Percentiles rank a stretch among this genome's conserved stretches.
Conservation (phyloP, 1,140 invertebrate genomes). For the Megalopta genalis region DNA sequence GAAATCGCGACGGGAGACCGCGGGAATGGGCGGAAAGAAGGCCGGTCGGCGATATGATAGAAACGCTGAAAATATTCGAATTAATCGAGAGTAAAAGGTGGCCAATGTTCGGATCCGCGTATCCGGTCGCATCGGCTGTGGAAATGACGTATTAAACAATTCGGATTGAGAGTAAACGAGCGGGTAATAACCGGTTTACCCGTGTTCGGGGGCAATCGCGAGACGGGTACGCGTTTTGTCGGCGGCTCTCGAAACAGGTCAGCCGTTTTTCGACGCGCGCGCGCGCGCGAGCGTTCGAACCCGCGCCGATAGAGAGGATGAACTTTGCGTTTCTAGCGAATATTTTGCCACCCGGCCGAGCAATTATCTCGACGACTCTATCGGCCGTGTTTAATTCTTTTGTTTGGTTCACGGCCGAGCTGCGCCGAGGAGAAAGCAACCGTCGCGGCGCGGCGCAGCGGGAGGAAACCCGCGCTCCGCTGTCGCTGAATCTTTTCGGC, state of each 20-base stretch:
- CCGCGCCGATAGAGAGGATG: constrained; percentile 8
- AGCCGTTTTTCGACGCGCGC: background rate
- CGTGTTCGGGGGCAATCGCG: background rate
- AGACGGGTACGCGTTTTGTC: background rate
- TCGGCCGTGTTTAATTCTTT: constrained; percentile 32
- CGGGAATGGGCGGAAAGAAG: too few relatives aligned
- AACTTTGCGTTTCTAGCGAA: constrained; percentile 34
- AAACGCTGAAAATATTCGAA: too few relatives aligned
- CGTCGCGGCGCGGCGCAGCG: too few relatives aligned
- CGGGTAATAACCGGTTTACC: constrained; percentile 12
- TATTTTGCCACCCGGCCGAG: constrained; percentile 24
- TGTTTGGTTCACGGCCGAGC: constrained; percentile 12
- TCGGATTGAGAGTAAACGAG: constrained; percentile 4
- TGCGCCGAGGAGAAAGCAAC: background rate
- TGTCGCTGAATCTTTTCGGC: background rate
- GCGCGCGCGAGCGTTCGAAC: too few relatives aligned
- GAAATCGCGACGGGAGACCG: too few relatives aligned
- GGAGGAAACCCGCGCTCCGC: too few relatives aligned
- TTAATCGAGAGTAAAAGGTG: too few relatives aligned
- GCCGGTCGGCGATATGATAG: too few relatives aligned
- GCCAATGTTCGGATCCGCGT: background rate
- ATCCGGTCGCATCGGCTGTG: background rate
- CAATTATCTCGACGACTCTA: constrained; percentile 33
- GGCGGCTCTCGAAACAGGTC: constrained; percentile 26
- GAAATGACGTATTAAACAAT: constrained; percentile 8